phyloP scores from a whole-genome alignment of 2,888 invertebrate genomes.

The Spodoptera littoralis region DNA sequence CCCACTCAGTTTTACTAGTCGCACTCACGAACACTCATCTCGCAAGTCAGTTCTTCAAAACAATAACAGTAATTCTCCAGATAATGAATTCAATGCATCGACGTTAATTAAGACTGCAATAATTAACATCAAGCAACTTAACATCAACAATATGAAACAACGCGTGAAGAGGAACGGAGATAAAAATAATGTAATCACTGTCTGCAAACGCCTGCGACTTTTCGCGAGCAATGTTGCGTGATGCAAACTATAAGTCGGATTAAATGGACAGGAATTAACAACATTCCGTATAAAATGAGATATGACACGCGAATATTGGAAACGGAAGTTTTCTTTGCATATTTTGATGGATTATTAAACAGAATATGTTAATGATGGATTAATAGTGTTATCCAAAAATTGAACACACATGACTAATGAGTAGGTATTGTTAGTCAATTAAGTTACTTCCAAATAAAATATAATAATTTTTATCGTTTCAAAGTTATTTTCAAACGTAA shows the following conservation, averaged over 20 bases:
- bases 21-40: too few relatives aligned
- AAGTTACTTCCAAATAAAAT: too few relatives aligned
- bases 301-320: conserved; percentile 25
- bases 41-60: too few relatives aligned
- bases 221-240: conserved; percentile 47
- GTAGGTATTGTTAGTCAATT: too few relatives aligned
- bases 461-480: too few relatives aligned
- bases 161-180: conserved; percentile 25
- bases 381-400: too few relatives aligned
- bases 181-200: conserved; percentile 15
- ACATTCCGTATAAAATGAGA: conserved; percentile 44
- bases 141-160: conserved; percentile 23
- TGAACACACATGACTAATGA: too few relatives aligned
- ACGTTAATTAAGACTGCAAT: conserved; percentile 3
- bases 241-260: conserved; percentile 22
- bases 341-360: conserved; percentile 8
- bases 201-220: conserved; percentile 43
- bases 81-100: conserved; percentile 3
- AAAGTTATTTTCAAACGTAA: too few relatives aligned
- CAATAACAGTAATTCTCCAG: too few relatives aligned
- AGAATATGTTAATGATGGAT: too few relatives aligned
- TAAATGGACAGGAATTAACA: conserved; percentile 47
- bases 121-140: conserved; percentile 1
- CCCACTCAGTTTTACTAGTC: too few relatives aligned
- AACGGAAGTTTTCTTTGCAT: conserved; percentile 29